A percentile compares a stretch with the other conserved stretches of the same genome.
phyloP scores from a whole-genome alignment of 2,888 invertebrate genomes.

The Oscheius sp. region DNA sequence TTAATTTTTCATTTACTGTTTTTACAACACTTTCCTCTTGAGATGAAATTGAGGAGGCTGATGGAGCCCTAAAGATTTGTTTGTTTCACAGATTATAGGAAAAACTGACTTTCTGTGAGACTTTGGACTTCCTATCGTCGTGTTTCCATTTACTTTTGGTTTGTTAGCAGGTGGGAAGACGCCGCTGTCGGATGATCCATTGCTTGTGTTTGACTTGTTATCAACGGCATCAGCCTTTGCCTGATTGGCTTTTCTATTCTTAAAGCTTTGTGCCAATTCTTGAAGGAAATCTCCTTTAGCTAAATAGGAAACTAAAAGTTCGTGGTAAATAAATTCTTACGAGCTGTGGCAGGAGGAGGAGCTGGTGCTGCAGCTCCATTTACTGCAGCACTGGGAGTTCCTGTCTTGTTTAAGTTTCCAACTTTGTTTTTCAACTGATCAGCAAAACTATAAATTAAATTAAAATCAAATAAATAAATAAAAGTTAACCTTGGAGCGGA shows the following conservation, averaged over 20 bases:
- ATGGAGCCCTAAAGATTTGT: conserved; percentile 39
- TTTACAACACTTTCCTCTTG: conserved; percentile 33
- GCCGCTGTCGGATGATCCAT: conserved; percentile 53
- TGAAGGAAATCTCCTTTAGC: neutral
- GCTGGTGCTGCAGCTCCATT: neutral
- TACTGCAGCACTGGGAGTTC: neutral
- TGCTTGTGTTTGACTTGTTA: conserved; percentile 50
- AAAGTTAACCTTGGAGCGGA: too few relatives aligned
- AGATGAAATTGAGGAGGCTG: conserved; percentile 48
- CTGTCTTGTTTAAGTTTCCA: neutral
- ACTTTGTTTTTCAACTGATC: conserved; percentile 37
- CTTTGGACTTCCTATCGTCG: conserved; percentile 42
- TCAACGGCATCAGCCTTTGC: conserved; percentile 50
- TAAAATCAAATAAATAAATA: neutral
- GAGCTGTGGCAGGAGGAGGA: neutral
- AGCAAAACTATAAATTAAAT: conserved; percentile 27
- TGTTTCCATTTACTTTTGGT: conserved; percentile 29
- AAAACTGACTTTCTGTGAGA: conserved; percentile 50
- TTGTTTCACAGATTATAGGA: neutral
- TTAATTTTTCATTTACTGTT: conserved; percentile 7
- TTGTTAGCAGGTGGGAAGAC: conserved; percentile 29
- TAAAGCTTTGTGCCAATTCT: conserved; percentile 40
- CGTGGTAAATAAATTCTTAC: neutral
- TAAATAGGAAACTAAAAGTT: neutral
- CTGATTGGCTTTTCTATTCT: conserved; percentile 43